These are phyloP conservation scores for Hycleus phaleratus DNA, from an alignment of 1,140 invertebrate species.

Conservation along the genomic window DNA sequence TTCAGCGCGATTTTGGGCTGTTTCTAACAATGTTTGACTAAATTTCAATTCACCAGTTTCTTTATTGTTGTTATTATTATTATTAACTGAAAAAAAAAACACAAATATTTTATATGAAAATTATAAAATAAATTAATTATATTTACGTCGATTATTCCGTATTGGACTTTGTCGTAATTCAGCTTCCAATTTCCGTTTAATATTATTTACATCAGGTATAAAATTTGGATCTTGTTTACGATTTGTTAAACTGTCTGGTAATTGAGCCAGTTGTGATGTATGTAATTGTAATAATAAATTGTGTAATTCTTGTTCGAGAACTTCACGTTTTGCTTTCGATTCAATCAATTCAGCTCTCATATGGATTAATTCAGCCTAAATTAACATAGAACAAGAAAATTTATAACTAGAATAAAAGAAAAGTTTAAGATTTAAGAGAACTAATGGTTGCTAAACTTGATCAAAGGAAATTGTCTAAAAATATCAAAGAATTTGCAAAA, in stretches of 20 bases:
- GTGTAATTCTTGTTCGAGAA: conserved; percentile 56
- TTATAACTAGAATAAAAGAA: too few relatives aligned
- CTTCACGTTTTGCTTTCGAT: conserved; percentile 49
- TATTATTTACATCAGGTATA: conserved; percentile 38
- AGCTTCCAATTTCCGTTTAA: conserved; percentile 40
- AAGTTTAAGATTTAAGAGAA: too few relatives aligned
- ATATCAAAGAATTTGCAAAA: too few relatives aligned
- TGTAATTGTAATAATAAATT: conserved; percentile 56
- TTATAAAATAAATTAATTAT: background rate
- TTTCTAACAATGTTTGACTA: conserved; percentile 37
- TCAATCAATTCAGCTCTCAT: conserved; percentile 62
- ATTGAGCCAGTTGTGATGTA: conserved; percentile 48
- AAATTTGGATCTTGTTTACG: conserved; percentile 38
- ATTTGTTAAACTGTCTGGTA: conserved; percentile 37
- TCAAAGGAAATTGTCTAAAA: too few relatives aligned
- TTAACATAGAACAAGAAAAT: background rate
- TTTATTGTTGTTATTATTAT: background rate
- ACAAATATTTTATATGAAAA: background rate
- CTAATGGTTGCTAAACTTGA: too few relatives aligned
- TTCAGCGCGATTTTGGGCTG: conserved; percentile 51
- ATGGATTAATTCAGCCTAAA: conserved; percentile 66
- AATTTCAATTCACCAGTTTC: conserved; percentile 33
- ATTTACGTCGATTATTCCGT: conserved; percentile 20
- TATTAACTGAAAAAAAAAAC: conserved; percentile 10
- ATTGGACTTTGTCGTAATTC: conserved; percentile 40